phyloP scores from a whole-genome alignment of 2,113 vertebrate species.

The Ardeotis arabs region DNA sequence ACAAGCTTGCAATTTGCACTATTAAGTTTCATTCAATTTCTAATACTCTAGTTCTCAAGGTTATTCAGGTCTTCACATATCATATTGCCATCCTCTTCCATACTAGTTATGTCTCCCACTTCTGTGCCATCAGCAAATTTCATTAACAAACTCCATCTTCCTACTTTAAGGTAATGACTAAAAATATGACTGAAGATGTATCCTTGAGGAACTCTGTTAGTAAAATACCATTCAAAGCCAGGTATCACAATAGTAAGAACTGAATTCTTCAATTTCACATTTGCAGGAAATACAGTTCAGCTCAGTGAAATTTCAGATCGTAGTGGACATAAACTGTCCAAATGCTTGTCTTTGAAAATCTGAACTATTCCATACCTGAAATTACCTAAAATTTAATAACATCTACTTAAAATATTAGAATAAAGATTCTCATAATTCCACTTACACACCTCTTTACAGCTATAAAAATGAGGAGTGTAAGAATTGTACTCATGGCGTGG shows the following conservation, averaged over 20 bases:
- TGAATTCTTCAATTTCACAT: neutral
- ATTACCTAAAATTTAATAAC: neutral
- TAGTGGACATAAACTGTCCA: neutral
- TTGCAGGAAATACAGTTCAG: neutral
- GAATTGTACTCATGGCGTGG: neutral
- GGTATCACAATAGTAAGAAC: neutral
- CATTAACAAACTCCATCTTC: slow-evolving; percentile 18
- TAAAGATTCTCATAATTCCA: neutral
- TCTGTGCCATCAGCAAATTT: slow-evolving; percentile 18
- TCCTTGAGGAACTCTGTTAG: neutral
- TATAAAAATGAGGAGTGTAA: neutral
- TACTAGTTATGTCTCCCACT: slow-evolving; percentile 22
- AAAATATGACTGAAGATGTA: slow-evolving; percentile 1
- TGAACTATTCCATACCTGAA: neutral
- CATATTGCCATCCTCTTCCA: neutral
- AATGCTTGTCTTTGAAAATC: neutral
- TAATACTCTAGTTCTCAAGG: slow-evolving; percentile 5
- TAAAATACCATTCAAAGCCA: neutral
- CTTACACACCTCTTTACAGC: neutral
- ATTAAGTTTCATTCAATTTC: slow-evolving; percentile 26
- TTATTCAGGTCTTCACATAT: slow-evolving; percentile 30
- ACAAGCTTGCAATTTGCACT: slow-evolving; percentile 3
- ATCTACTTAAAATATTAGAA: neutral
- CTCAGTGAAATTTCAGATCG: neutral
- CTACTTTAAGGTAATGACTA: slow-evolving; percentile 17